These are phyloP conservation scores for Allolobophora icterica DNA, from an alignment of 2,888 invertebrate species.

Conservation along the genomic window DNA sequence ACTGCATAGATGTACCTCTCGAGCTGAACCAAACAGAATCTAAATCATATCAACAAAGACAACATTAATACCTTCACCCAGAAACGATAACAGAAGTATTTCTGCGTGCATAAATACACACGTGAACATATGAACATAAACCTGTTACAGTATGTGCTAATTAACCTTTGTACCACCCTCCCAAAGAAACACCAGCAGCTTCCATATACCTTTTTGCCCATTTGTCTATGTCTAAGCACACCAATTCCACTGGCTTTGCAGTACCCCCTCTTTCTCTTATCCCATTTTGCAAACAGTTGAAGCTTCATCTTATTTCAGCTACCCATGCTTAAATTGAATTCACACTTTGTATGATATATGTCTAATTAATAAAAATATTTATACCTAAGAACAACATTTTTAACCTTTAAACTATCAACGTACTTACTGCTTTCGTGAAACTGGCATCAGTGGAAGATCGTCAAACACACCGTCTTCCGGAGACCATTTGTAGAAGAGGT, in stretches of 20 bases:
- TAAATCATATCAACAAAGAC: slow-evolving; percentile 31
- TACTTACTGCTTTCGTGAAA: slow-evolving; percentile 44
- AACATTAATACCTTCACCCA: not conserved
- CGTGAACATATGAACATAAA: not conserved
- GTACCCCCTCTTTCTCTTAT: not conserved
- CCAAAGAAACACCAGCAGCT: not conserved
- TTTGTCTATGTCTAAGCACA: not conserved
- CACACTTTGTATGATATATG: not conserved
- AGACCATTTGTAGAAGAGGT: slow-evolving; percentile 38
- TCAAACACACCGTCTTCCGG: slow-evolving; percentile 42
- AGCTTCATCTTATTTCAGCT: not conserved
- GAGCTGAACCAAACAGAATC: slow-evolving; percentile 46
- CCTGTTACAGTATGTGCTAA: not conserved
- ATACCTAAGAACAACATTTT: no score
- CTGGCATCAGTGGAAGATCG: slow-evolving; percentile 38
- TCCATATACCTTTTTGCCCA: not conserved
- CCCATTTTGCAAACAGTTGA: not conserved
- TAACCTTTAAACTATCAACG: not conserved
- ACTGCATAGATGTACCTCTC: slow-evolving; percentile 44
- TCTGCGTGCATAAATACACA: not conserved
- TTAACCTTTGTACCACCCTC: not conserved
- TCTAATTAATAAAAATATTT: not conserved
- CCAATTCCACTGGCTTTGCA: not conserved
- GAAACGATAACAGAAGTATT: not conserved
- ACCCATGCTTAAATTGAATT: not conserved